Evolutionary conservation across 2,797 vertebrate species (phyloP).

Genomic region (Clarias platycephalus): DNA sequence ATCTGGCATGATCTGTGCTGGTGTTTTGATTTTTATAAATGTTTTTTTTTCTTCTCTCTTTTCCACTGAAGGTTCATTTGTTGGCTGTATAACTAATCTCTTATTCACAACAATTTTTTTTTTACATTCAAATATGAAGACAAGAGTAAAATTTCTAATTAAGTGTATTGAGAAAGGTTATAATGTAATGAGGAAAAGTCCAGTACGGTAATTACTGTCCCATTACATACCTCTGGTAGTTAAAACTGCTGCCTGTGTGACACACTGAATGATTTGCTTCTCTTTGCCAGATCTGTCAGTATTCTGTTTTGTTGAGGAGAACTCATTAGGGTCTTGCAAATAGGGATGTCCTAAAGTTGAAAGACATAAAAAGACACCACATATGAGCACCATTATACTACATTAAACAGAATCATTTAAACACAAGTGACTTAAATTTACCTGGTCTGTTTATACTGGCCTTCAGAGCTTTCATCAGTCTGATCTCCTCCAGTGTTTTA

Average conservation of each 20-base stretch:
- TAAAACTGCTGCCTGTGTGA: constrained; percentile 67
- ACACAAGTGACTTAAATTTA: constrained; percentile 49
- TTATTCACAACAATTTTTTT: no score
- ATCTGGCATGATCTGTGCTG: no score
- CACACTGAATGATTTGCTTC: constrained; percentile 79
- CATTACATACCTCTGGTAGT: constrained; percentile 72
- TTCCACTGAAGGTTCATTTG: no score
- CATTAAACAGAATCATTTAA: neutral
- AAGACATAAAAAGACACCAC: neutral
- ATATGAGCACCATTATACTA: neutral
- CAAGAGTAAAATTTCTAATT: neutral
- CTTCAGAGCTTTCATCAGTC: constrained; percentile 83
- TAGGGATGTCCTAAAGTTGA: constrained; percentile 4
- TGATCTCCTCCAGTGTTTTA: constrained; percentile 92
- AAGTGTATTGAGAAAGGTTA: neutral
- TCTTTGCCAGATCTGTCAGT: constrained; percentile 70
- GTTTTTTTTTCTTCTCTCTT: no score
- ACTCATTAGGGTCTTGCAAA: constrained; percentile 43
- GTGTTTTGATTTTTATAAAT: no score
- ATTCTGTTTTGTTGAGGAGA: constrained; percentile 13
- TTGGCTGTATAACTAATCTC: neutral
- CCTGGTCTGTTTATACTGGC: constrained; percentile 81
- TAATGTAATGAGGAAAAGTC: no score
- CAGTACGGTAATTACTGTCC: neutral
- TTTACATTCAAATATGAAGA: neutral